These are phyloP conservation scores for Tipula helvola DNA, from an alignment of 2,888 invertebrate genomes.

Conservation along the genomic window DNA sequence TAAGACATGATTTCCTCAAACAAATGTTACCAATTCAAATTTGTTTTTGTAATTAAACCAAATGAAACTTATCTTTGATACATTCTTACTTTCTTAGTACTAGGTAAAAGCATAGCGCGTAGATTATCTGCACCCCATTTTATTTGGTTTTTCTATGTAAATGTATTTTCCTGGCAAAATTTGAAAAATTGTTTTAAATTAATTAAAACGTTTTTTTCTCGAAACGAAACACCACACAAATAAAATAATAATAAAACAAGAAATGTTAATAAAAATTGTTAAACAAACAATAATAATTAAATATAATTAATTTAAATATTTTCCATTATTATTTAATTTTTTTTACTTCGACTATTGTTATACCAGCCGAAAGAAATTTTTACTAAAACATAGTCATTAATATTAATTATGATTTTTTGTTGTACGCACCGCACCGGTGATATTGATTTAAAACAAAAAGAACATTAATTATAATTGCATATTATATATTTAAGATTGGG, in stretches of 20 bases:
- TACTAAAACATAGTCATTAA: background rate
- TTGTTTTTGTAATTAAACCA: too few species aligned
- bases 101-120: background rate
- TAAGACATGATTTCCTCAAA: too few species aligned
- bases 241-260: background rate
- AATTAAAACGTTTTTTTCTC: background rate
- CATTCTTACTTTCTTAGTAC: background rate
- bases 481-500: background rate
- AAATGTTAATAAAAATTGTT: background rate
- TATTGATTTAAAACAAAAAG: background rate
- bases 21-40: too few species aligned
- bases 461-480: background rate
- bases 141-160: background rate
- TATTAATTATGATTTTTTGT: background rate
- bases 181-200: background rate
- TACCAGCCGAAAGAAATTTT: background rate
- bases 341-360: background rate
- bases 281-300: background rate
- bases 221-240: background rate
- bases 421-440: background rate
- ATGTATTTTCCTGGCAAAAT: background rate
- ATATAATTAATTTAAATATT: background rate
- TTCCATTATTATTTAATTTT: background rate
- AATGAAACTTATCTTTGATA: too few species aligned
- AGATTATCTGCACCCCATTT: background rate